Percentiles rank a stretch among this genome's conserved stretches.
phyloP scores from a whole-genome alignment of 1,140 invertebrate species.

The Drosophila guanche region DNA sequence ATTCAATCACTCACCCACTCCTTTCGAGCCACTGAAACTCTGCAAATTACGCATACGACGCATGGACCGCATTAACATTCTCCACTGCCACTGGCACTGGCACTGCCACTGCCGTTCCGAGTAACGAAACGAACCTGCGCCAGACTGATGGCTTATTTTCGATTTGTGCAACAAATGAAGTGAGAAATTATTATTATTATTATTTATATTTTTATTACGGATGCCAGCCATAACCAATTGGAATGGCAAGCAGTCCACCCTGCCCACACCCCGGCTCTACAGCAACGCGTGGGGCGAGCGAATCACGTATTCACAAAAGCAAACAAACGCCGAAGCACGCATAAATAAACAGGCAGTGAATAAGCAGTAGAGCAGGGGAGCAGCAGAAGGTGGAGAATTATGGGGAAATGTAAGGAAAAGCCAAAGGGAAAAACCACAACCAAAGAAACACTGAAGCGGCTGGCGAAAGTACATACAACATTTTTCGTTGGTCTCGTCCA shows the following conservation, averaged over 20 bases:
- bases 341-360: constrained; percentile 67
- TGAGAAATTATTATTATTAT: constrained; percentile 79
- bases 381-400: constrained; percentile 40
- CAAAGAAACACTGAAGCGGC: constrained; percentile 6
- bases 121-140: constrained; percentile 19
- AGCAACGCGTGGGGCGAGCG: constrained; percentile 18
- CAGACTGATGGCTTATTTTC: constrained; percentile 56
- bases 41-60: constrained; percentile 58
- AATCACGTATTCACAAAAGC: constrained; percentile 78
- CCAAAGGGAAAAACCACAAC: constrained; percentile 11
- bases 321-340: constrained; percentile 72
- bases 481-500: constrained; percentile 55
- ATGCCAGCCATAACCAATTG: constrained; percentile 51
- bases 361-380: background rate
- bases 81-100: constrained; percentile 8
- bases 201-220: constrained; percentile 71
- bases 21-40: too few species aligned
- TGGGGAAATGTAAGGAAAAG: constrained; percentile 40
- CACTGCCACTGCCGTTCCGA: constrained; percentile 19
- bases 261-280: background rate
- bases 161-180: constrained; percentile 80
- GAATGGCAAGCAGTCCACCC: background rate
- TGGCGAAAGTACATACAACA: constrained; percentile 10
- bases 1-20: constrained; percentile 7
- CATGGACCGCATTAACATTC: constrained; percentile 37